Evolutionary conservation across 2,113 vertebrate genomes (phyloP).

Genomic region (Scomber japonicus): DNA sequence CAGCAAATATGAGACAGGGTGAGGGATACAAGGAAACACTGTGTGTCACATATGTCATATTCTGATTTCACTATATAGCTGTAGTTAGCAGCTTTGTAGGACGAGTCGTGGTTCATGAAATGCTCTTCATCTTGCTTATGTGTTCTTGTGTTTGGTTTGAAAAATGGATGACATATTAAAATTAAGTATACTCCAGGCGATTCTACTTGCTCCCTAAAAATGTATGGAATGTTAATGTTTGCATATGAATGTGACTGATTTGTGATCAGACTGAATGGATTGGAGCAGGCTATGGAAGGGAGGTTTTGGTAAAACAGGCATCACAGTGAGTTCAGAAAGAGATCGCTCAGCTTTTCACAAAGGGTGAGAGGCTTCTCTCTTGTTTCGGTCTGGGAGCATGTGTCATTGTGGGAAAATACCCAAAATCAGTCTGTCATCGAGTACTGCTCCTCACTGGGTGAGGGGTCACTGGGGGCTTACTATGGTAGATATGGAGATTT

Average conservation of each 20-base stretch:
- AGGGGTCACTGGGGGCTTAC: neutral
- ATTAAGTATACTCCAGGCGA: neutral
- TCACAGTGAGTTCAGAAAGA: conserved; percentile 63
- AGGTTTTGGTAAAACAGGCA: conserved; percentile 30
- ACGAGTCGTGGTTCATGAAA: neutral
- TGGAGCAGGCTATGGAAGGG: neutral
- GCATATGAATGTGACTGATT: conserved; percentile 9
- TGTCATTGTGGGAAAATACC: neutral
- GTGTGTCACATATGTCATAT: too few relatives aligned
- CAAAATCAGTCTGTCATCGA: neutral
- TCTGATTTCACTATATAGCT: neutral
- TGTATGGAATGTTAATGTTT: neutral
- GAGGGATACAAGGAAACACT: too few relatives aligned
- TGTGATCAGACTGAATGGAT: neutral
- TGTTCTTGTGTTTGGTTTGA: neutral
- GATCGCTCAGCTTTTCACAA: conserved; percentile 1
- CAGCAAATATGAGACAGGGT: neutral
- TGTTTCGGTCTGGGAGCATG: neutral
- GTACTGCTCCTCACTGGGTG: neutral
- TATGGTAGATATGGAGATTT: neutral
- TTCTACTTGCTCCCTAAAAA: neutral
- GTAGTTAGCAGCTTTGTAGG: neutral
- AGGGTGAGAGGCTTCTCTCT: neutral
- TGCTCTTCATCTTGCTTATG: neutral
- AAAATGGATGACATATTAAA: neutral